A percentile compares a stretch with the other conserved stretches of the same genome.
phyloP scores from a whole-genome alignment of 2,113 vertebrate species.

The Scomber colias region DNA sequence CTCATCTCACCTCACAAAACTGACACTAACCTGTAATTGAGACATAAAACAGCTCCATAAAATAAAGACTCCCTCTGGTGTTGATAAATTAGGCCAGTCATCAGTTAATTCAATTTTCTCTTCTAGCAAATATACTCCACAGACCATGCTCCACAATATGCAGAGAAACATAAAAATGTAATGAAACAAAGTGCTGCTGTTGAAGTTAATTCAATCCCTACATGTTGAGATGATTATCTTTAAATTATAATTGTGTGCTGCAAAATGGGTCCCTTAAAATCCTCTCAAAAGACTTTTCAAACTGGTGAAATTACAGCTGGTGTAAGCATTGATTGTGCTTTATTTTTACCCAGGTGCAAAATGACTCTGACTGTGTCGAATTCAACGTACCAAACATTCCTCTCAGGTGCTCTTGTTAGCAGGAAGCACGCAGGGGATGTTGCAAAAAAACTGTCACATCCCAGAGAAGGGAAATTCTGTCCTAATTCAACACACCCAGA shows the following conservation, averaged over 20 bases:
- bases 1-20: constrained; percentile 45
- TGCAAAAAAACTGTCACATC: not conserved
- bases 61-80: constrained; percentile 41
- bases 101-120: constrained; percentile 14
- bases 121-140: not conserved
- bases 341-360: constrained; percentile 45
- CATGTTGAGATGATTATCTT: constrained; percentile 52
- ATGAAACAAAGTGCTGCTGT: constrained; percentile 6
- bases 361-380: constrained; percentile 46
- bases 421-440: not conserved
- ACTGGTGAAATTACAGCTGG: constrained; percentile 23
- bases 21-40: constrained; percentile 46
- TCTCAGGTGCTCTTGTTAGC: constrained; percentile 13
- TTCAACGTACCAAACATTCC: constrained; percentile 45
- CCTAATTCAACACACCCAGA: constrained; percentile 35
- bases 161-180: not conserved
- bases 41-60: constrained; percentile 41
- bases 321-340: constrained; percentile 35
- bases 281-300: constrained; percentile 35
- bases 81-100: constrained; percentile 24
- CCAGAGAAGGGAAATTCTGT: not conserved
- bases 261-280: constrained; percentile 39
- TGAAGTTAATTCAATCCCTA: constrained; percentile 8
- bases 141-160: not conserved
- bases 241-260: constrained; percentile 35